phyloP scores from a whole-genome alignment of 2,797 vertebrate species.

The Parauchenoglanis ngamensis region DNA sequence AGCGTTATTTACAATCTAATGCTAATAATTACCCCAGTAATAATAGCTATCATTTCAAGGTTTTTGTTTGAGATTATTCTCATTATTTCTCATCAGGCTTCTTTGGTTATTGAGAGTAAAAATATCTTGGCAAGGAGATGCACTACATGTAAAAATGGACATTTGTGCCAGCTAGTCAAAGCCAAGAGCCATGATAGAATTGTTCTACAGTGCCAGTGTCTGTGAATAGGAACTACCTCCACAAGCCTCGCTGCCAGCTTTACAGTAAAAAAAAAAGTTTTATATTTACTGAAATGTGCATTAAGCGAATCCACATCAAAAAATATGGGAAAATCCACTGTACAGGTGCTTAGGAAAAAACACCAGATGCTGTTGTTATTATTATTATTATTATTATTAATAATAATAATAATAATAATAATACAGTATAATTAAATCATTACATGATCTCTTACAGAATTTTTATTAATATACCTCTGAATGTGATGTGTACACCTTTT shows the following conservation, averaged over 20 bases:
- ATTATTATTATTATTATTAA: neutral
- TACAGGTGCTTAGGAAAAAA: neutral
- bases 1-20: conserved; percentile 76
- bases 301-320: neutral
- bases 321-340: neutral
- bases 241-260: conserved; percentile 35
- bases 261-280: conserved; percentile 32
- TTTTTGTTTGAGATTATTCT: conserved; percentile 61
- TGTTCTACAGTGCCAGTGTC: conserved; percentile 33
- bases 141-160: conserved; percentile 41
- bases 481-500: neutral
- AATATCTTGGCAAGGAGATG: conserved; percentile 42
- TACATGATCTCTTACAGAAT: neutral
- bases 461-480: neutral
- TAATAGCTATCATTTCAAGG: conserved; percentile 72
- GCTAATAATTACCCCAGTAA: conserved; percentile 66
- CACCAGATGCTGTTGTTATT: neutral
- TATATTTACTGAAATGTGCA: conserved; percentile 13
- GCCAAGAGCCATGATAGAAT: conserved; percentile 41
- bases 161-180: conserved; percentile 37
- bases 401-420: no score
- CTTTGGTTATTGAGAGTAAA: conserved; percentile 31
- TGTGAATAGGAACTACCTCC: conserved; percentile 26
- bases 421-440: no score
- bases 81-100: conserved; percentile 34